phyloP scores from a whole-genome alignment of 2,113 vertebrate genomes.

The Aspiorhynchus laticeps region DNA sequence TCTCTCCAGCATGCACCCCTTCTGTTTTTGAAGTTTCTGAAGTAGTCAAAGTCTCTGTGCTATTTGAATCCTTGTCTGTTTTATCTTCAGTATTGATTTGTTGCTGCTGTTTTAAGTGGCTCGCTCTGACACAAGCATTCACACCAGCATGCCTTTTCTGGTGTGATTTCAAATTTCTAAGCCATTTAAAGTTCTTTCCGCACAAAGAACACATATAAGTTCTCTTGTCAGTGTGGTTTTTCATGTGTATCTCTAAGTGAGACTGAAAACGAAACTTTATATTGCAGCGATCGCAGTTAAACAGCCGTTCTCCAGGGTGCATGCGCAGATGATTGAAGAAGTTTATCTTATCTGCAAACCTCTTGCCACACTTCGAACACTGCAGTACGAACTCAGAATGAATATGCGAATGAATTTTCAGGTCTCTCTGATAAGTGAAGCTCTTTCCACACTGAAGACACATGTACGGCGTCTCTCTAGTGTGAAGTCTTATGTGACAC shows the following conservation, averaged over 20 bases:
- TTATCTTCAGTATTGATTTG: neutral
- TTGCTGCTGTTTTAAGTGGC: neutral
- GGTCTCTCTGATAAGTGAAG: neutral
- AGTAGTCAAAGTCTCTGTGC: neutral
- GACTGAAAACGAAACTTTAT: neutral
- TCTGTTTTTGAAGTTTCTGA: neutral
- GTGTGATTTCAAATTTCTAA: neutral
- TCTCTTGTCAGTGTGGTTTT: neutral
- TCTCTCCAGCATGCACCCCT: neutral
- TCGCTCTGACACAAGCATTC: neutral
- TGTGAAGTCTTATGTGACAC: neutral
- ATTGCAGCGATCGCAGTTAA: neutral
- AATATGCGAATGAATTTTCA: neutral
- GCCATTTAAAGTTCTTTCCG: neutral
- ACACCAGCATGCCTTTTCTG: neutral
- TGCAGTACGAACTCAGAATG: neutral
- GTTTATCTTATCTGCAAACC: neutral
- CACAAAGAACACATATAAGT: neutral
- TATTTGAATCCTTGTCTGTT: neutral
- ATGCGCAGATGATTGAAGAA: neutral
- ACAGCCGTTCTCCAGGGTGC: neutral
- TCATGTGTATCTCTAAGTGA: constrained; percentile 6
- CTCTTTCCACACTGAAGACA: neutral
- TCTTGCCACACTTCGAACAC: neutral
- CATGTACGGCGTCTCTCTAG: neutral